Base-by-base conservation (phyloP, 2,797 vertebrate species). In the Lacerta bilineata region DNA sequence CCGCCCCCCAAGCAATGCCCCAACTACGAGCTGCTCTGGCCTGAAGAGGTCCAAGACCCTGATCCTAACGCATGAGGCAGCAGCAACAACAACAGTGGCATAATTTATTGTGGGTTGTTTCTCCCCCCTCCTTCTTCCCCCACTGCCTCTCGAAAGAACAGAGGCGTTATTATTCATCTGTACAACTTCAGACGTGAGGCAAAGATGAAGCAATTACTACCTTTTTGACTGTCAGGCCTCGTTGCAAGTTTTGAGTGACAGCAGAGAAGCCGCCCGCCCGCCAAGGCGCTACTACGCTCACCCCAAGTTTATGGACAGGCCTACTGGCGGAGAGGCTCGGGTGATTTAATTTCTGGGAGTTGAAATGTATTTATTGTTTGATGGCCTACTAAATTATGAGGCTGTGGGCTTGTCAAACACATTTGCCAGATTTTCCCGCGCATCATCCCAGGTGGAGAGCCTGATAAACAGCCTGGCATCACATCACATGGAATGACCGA, bases 401-500 rank as follows among this genome's bases (percentile, higher is more conserved):
- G 88, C 94, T 74, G 46, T 81, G 87, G 89, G 87, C 87, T 91
- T 95, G 93, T 96, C 94, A 94, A 64, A 76, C 59, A 84, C 84
- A 5, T 94, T 96, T 95, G 96, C 95, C 95, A 96, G 93, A 79
- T 95, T 89, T 96, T 95, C 92, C 61, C 88, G 93, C 93, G 93
- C 95, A 93, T 93, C 90, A 85, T 95, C 95, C 95, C 94, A 95
- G 95, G 95, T 91, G 95, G 91, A 92, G 91, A 93, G 86, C 80
- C 94, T 96, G 86, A 93, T 95, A 94, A 93, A 94, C 92, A 86
- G 95, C 91, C 93, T 97, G 97, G 97, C 96, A 95, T 92, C 87
- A 92, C 92, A 96, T 97, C 97, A 97, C 96, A 97, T 94, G 96
- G 97, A 97, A 97, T 97, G 95, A 93, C 95, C 95, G 10, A 97